A percentile compares a stretch with the other conserved stretches of the same genome.
Evolutionary conservation across 2,797 vertebrate genomes (phyloP).

Genomic region (Gallinago nigripennis): DNA sequence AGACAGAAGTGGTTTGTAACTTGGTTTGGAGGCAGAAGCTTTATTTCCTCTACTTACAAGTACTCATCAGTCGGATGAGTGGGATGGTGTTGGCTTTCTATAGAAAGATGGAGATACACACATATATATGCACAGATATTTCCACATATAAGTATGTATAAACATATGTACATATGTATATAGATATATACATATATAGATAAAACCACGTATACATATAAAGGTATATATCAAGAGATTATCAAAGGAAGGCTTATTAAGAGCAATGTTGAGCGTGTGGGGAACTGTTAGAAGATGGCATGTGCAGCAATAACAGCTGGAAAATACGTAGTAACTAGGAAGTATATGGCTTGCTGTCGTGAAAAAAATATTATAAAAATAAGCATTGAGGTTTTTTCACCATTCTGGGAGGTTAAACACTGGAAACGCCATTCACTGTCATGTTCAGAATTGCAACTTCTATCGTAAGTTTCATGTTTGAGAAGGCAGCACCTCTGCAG

Average conservation of each 20-base stretch:
- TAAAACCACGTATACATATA: not conserved
- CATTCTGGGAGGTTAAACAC: not conserved
- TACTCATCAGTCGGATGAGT: not conserved
- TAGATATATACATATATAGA: not conserved
- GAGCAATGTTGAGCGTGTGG: not conserved
- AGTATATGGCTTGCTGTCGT: not conserved
- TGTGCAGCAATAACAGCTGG: not conserved
- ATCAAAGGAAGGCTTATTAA: not conserved
- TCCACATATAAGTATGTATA: not conserved
- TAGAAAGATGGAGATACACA: not conserved
- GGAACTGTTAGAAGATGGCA: not conserved
- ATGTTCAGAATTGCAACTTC: not conserved
- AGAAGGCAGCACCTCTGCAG: not conserved
- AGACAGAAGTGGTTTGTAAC: not conserved
- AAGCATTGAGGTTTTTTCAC: not conserved
- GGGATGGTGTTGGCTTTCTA: not conserved
- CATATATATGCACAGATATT: not conserved
- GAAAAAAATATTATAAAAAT: not conserved
- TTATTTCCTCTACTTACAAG: not conserved
- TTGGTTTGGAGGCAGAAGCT: not conserved
- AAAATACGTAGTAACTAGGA: not conserved
- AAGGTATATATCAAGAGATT: not conserved
- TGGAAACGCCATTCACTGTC: not conserved
- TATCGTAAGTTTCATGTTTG: not conserved
- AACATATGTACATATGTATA: not conserved